Percentiles rank a stretch among this genome's conserved stretches.
Evolutionary conservation across 2,888 invertebrate genomes (phyloP).

Genomic region (Catocala nupta): DNA sequence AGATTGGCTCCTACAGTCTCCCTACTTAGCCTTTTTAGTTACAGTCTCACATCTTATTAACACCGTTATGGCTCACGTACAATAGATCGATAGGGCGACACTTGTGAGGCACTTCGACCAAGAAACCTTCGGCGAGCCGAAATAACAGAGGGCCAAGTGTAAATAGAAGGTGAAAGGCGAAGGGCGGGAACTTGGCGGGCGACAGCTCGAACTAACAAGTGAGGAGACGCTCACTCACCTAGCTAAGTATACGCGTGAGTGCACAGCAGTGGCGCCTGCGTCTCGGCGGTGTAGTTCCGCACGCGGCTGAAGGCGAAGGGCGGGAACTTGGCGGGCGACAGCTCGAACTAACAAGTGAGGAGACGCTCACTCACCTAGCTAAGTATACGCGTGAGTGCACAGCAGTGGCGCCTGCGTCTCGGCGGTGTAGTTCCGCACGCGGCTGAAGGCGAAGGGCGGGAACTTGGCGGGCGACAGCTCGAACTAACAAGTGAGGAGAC

Average conservation of each 20-base stretch:
- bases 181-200: conserved; percentile 92
- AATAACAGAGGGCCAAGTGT: too few relatives aligned
- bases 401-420: conserved; percentile 90
- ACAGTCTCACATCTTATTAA: too few relatives aligned
- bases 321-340: conserved; percentile 92
- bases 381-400: conserved; percentile 42
- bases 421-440: conserved; percentile 94
- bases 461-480: conserved; percentile 91
- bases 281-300: conserved; percentile 93
- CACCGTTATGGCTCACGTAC: too few relatives aligned
- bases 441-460: conserved; percentile 93
- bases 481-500: conserved; percentile 74
- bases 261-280: conserved; percentile 88
- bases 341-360: conserved; percentile 86
- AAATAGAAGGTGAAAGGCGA: conserved; percentile 88
- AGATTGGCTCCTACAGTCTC: too few relatives aligned
- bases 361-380: conserved; percentile 26
- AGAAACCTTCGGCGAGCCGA: too few relatives aligned
- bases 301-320: conserved; percentile 93
- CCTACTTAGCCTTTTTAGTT: too few relatives aligned
- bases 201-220: conserved; percentile 89
- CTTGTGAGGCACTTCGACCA: too few relatives aligned
- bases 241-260: conserved; percentile 48
- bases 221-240: conserved; percentile 4
- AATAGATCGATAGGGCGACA: too few relatives aligned